phyloP scores from a whole-genome alignment of 2,797 vertebrate genomes.

The Limnodromus scolopaceus region DNA sequence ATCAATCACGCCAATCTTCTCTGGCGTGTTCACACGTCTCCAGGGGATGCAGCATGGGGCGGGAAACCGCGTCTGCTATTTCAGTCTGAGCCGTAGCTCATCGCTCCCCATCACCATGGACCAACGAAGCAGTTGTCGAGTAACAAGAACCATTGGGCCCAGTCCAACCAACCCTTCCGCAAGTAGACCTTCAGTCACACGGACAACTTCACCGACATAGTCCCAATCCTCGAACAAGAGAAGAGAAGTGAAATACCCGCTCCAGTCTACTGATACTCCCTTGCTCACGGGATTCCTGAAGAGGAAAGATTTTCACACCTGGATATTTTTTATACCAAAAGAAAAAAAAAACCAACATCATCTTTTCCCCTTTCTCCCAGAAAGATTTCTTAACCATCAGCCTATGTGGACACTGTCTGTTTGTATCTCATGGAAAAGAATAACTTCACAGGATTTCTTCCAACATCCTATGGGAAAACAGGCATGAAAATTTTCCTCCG shows the following conservation, averaged over 20 bases:
- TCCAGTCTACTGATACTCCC: neutral
- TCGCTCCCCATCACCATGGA: neutral
- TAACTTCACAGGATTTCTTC: neutral
- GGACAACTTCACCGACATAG: rapidly evolving
- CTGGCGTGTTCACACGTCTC: neutral
- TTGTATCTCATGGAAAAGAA: neutral
- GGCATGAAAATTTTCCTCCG: neutral
- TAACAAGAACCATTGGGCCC: neutral
- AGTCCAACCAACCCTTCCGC: neutral
- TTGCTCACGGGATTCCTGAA: neutral
- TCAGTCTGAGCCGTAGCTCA: neutral
- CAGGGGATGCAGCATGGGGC: neutral
- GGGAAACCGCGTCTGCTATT: neutral
- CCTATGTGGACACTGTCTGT: neutral
- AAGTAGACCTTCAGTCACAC: neutral
- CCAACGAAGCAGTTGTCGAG: neutral
- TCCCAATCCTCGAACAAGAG: neutral
- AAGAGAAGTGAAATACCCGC: neutral
- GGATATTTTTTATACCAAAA: neutral
- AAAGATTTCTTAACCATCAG: neutral
- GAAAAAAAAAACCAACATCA: neutral
- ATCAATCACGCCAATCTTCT: conserved; percentile 2
- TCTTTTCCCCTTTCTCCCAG: neutral
- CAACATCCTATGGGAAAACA: conserved; percentile 27
- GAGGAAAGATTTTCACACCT: neutral